Evolutionary conservation across 2,888 invertebrate genomes (phyloP), one percentile per base, ranked within the genome.

Genomic region (Neria commutata): DNA sequence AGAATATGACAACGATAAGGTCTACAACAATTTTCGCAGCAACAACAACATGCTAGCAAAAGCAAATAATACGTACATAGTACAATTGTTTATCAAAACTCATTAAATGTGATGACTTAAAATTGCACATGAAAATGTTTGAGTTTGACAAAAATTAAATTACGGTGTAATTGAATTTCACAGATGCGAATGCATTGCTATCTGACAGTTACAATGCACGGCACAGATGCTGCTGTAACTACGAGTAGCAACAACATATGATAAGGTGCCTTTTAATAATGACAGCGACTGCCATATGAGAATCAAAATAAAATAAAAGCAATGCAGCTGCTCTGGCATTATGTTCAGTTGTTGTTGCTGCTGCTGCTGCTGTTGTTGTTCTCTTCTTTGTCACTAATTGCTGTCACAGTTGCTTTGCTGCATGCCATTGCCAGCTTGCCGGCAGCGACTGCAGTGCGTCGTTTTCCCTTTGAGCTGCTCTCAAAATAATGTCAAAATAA

Each of bases 311-410:
- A 29, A 29, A 29, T 11, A 29, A 11, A 29, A 29, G 6, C 6
- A 11, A 29, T 8, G 6, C 6, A 29, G 11, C 29, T 11, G 29
- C 29, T 29, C 29, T 8, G 29, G 11, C 29, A 29, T 8, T 29
- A 8, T 8, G 29, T 8, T 8, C 6, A 8, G 29, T 29, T 8
- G 11, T 42, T 26, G 19, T 40, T 42, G 16, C 42, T 25, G 29
- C 14, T 53, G 26, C 21, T 53, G 52, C 8, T 45, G 45, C 29
- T 45, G 23, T 45, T 53, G 29, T 26, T 24, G 42, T 45, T 42
- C 5, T 16, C 2, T 6, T 5, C 29, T 14, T 21, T 49, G n/a
- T 11, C 29, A 29, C 6, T 29, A 29, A 29, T 29, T 29, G 29
- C 29, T 29, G 29, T 29, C 29, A 29, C 29, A 29, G 11, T 29